Base-by-base conservation (phyloP, 2,888 invertebrate genomes). In the Mythimna loreyi region DNA sequence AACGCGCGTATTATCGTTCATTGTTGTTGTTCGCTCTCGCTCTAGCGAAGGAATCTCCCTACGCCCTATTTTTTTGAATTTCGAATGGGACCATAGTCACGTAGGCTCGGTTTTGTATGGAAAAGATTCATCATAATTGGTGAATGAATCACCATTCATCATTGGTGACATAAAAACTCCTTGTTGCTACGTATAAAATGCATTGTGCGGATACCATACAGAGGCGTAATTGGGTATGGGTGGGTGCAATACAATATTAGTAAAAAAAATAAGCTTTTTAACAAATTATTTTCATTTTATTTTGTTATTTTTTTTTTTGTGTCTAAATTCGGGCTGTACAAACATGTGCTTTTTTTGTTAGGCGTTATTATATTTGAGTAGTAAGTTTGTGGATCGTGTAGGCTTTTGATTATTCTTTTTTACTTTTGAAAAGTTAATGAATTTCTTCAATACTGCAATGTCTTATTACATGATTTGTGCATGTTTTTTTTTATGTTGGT, bases 1-100 rank as follows among this genome's bases (percentile, higher is more conserved):
- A 67, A 49, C 52, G 19, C 19, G 61, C 1, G 30, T 43, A 6
- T 40, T 49, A 47, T 49, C 59, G 28, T 75, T 49, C 75, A 79
- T 69, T 84, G 85, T 84, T 84, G 75, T 84, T 82, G 81, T 80
- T 87, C 58, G 70, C 56, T 72, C 80, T 83, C 84, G 45, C 60
- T 85, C 77, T 67, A 30, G 16, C 45, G 25, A 9, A 71, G 69
- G 71, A 70, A 79, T 73, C 53, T 63, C 75, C 67, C 56, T 30
- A 63, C 64, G 75, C 56, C 63, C 73, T 58, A 40, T 47, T 66
- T 73, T 55, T 73, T 49, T 21, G 65, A 75, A 76, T 84, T 61
- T 74, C 28, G 49, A 59, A 78, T 33, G 78, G 53, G 57, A 23
- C 43, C 30, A 55, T 8, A 21, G 74, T 83, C 86, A 85, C 82